phyloP scores from a whole-genome alignment of 2,797 vertebrate genomes.

The Sciaenops ocellatus region DNA sequence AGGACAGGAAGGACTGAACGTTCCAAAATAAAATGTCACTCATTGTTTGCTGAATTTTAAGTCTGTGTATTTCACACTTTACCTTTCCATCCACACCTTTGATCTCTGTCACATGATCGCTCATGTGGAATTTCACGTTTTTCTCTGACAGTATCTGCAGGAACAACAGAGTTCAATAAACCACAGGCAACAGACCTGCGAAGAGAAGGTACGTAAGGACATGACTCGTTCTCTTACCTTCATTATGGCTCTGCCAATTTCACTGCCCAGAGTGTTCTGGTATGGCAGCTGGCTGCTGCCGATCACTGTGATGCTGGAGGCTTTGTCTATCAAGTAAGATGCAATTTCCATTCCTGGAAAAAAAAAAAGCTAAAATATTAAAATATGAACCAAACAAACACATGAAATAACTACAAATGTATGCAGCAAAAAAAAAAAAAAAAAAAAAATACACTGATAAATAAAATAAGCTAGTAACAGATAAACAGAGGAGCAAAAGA shows the following conservation, averaged over 20 bases:
- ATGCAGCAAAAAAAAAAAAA: too few species aligned
- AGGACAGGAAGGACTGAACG: neutral
- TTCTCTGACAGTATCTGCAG: conserved; percentile 86
- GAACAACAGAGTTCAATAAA: conserved; percentile 28
- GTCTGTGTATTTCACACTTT: neutral
- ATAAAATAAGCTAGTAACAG: too few species aligned
- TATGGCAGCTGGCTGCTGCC: conserved; percentile 87
- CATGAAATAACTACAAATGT: neutral
- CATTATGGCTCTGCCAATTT: conserved; percentile 86
- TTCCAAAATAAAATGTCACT: neutral
- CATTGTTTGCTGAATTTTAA: neutral
- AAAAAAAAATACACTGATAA: too few species aligned
- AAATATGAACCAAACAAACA: neutral
- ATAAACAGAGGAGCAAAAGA: too few species aligned
- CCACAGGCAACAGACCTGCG: neutral
- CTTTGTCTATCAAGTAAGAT: conserved; percentile 86
- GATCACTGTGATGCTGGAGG: conserved; percentile 85
- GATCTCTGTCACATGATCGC: conserved; percentile 83
- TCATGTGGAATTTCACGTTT: conserved; percentile 88
- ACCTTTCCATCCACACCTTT: conserved; percentile 86
- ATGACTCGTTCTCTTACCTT: conserved; percentile 71
- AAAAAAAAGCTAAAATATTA: neutral
- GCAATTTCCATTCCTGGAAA: conserved; percentile 89
- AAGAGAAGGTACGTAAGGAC: neutral
- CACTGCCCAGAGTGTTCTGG: conserved; percentile 83